Conservation (phyloP, 2,797 vertebrate species). For the Syndactyla subalaris region DNA sequence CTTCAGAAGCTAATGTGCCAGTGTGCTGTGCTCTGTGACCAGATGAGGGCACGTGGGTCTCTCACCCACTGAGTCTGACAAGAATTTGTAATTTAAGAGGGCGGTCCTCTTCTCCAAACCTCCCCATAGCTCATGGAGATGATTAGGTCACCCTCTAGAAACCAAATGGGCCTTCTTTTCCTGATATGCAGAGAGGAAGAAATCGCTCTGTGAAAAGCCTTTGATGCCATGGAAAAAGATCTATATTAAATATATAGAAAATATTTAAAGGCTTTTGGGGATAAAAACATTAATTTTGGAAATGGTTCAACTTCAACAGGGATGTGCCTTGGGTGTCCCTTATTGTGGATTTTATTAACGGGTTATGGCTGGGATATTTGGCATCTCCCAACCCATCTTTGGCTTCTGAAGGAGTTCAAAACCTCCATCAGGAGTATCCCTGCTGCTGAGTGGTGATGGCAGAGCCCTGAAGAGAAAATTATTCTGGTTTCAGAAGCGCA, state of each 20-base stretch:
- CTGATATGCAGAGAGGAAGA: neutral
- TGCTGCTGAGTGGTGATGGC: neutral
- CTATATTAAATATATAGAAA: neutral
- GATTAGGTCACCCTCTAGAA: neutral
- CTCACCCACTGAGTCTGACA: constrained; percentile 55
- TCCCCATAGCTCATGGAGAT: neutral
- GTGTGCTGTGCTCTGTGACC: constrained; percentile 60
- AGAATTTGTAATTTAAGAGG: constrained; percentile 66
- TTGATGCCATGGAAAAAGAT: neutral
- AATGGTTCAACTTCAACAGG: neutral
- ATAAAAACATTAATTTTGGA: neutral
- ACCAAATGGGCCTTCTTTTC: neutral
- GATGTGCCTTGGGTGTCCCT: neutral
- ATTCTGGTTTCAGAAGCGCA: neutral
- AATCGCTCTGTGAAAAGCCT: neutral
- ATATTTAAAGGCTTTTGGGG: neutral
- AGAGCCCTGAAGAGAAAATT: constrained; percentile 3
- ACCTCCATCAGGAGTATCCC: neutral
- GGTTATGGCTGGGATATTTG: neutral
- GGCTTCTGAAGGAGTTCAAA: neutral
- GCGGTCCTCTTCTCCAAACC: neutral
- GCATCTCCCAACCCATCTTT: neutral
- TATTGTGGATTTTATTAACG: neutral
- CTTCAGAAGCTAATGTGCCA: constrained; percentile 67
- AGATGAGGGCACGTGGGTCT: constrained; percentile 54